Percentiles rank a stretch among this genome's conserved stretches.
These are phyloP conservation scores for Alfaro cultratus DNA, from an alignment of 2,797 vertebrate genomes.

Conservation along the genomic window DNA sequence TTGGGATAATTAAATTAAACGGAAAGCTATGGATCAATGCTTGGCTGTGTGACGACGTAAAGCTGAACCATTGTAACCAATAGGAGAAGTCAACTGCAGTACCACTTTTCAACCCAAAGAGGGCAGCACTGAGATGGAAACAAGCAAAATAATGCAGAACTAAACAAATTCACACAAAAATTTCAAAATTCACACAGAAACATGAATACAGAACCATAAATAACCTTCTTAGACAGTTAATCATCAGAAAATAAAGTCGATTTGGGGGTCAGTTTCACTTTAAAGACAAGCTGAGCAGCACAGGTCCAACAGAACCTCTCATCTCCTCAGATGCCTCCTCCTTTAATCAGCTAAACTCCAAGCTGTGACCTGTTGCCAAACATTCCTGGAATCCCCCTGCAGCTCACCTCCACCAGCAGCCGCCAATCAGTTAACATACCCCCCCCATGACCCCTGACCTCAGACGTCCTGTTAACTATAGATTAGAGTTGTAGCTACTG, in stretches of 20 bases:
- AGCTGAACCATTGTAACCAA: too few species aligned
- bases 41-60: too few species aligned
- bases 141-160: too few species aligned
- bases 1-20: not conserved
- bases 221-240: not conserved
- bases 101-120: too few species aligned
- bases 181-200: too few species aligned
- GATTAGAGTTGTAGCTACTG: constrained; percentile 34
- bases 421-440: constrained; percentile 56
- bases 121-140: too few species aligned
- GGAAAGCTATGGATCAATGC: too few species aligned
- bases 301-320: not conserved
- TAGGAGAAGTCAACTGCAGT: too few species aligned
- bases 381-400: constrained; percentile 62
- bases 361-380: constrained; percentile 56
- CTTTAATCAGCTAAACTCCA: constrained; percentile 48
- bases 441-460: not conserved
- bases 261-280: not conserved
- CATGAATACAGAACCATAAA: too few species aligned
- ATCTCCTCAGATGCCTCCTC: not conserved
- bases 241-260: not conserved
- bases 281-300: not conserved
- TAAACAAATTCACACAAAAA: too few species aligned
- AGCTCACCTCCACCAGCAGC: constrained; percentile 60
- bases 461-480: constrained; percentile 6